Evolutionary conservation across 2,113 vertebrate genomes (phyloP).

Genomic region (Oreochromis niloticus): DNA sequence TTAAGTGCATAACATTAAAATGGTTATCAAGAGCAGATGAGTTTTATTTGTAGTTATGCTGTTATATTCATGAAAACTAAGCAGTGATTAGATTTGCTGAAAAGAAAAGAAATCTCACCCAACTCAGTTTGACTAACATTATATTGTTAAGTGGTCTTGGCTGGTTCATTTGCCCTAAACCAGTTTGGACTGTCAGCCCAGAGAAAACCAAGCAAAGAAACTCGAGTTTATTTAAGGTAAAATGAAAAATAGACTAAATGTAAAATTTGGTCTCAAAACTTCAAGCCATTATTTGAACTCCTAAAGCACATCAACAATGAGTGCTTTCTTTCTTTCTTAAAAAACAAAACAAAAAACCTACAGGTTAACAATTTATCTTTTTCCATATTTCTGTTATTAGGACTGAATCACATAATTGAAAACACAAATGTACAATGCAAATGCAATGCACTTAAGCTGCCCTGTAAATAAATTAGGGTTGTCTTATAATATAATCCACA

Average conservation of each 20-base stretch:
- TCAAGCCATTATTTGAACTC: not conserved
- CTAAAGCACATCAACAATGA: not conserved
- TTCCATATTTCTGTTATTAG: not conserved
- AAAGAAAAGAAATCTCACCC: not conserved
- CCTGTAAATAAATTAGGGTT: not conserved
- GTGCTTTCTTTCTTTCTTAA: not conserved
- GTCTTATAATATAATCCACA: not conserved
- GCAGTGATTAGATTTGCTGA: not conserved
- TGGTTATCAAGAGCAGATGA: not conserved
- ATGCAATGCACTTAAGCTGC: not conserved
- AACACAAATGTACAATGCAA: not conserved
- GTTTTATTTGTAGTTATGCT: not conserved
- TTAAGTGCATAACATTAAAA: not conserved
- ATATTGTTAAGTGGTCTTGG: not conserved
- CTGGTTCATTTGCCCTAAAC: not conserved
- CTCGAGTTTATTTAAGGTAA: not conserved
- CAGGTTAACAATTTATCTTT: not conserved
- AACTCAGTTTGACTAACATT: not conserved
- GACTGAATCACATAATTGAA: not conserved
- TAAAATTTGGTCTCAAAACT: not conserved
- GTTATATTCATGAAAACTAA: not conserved
- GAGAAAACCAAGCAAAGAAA: not conserved
- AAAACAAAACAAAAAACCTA: not conserved
- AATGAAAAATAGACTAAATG: not conserved
- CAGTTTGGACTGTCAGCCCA: not conserved